Percentiles rank a stretch among this genome's conserved stretches.
These are phyloP conservation scores for Chymomyza amoena DNA, from an alignment of 2,888 invertebrate species.

Conservation along the genomic window DNA sequence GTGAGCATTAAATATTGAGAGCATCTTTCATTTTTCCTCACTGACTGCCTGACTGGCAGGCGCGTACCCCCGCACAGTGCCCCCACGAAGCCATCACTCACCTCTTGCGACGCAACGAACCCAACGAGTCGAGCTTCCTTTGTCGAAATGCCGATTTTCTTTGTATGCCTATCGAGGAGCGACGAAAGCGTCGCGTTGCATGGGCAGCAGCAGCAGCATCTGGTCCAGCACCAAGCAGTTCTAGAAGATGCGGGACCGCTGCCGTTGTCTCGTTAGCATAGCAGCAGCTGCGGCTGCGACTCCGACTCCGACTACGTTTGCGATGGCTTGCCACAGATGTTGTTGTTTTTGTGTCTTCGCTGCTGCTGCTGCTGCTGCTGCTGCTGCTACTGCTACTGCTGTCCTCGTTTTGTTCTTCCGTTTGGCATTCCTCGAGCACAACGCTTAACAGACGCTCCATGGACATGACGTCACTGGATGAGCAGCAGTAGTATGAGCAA, in stretches of 20 bases:
- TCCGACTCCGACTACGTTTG: constrained; percentile 17
- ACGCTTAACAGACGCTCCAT: constrained; percentile 70
- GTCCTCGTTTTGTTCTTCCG: constrained; percentile 46
- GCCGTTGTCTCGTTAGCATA: constrained; percentile 24
- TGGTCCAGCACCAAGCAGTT: constrained; percentile 1
- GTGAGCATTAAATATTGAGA: neutral
- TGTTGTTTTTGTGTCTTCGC: constrained; percentile 28
- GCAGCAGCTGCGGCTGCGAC: constrained; percentile 12
- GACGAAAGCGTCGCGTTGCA: constrained; percentile 64
- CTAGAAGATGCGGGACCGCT: constrained; percentile 7
- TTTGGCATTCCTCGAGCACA: constrained; percentile 70
- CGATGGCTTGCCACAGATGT: constrained; percentile 28
- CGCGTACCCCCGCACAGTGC: neutral
- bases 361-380: constrained; percentile 22
- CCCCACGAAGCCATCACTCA: constrained; percentile 49
- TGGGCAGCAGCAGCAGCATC: constrained; percentile 7
- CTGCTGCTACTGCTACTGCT: constrained; percentile 19
- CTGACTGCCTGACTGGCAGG: neutral
- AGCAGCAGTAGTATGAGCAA: neutral
- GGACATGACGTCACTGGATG: constrained; percentile 45
- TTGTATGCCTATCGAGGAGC: constrained; percentile 76
- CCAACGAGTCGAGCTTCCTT: constrained; percentile 76
- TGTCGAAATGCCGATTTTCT: constrained; percentile 76
- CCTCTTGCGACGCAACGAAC: constrained; percentile 74
- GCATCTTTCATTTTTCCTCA: neutral